Conservation (phyloP, 2,888 invertebrate species). For the Acheta domesticus region DNA sequence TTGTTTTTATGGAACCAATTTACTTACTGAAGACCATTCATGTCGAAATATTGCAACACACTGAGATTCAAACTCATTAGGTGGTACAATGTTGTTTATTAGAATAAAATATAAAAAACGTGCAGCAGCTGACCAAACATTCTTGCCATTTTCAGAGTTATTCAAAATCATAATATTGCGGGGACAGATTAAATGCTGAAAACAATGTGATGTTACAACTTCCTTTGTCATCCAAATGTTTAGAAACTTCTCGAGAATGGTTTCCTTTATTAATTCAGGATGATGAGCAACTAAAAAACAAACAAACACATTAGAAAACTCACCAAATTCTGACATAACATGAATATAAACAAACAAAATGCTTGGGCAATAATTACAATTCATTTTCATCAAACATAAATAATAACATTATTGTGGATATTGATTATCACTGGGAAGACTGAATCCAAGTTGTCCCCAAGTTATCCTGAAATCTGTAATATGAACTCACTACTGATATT, state of each 20-base stretch:
- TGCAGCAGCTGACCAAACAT: not conserved
- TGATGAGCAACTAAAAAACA: not conserved
- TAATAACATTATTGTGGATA: too few relatives aligned
- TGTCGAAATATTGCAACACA: not conserved
- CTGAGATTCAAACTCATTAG: not conserved
- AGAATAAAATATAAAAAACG: not conserved
- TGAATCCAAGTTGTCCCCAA: too few relatives aligned
- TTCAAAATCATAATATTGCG: not conserved
- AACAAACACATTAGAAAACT: too few relatives aligned
- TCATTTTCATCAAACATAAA: too few relatives aligned
- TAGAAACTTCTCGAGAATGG: not conserved
- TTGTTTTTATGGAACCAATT: not conserved
- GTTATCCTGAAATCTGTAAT: too few relatives aligned
- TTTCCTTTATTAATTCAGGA: not conserved
- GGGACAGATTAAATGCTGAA: not conserved
- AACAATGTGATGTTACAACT: not conserved
- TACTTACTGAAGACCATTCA: not conserved
- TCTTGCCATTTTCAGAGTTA: not conserved
- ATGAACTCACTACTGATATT: too few relatives aligned
- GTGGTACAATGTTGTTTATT: not conserved
- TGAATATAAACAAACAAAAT: too few relatives aligned
- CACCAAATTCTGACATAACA: too few relatives aligned
- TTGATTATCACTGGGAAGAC: too few relatives aligned
- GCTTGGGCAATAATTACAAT: too few relatives aligned
- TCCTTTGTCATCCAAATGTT: not conserved